Percentiles rank a stretch among this genome's conserved stretches.
phyloP scores from a whole-genome alignment of 1,140 invertebrate species.

The Plodia interpunctella region DNA sequence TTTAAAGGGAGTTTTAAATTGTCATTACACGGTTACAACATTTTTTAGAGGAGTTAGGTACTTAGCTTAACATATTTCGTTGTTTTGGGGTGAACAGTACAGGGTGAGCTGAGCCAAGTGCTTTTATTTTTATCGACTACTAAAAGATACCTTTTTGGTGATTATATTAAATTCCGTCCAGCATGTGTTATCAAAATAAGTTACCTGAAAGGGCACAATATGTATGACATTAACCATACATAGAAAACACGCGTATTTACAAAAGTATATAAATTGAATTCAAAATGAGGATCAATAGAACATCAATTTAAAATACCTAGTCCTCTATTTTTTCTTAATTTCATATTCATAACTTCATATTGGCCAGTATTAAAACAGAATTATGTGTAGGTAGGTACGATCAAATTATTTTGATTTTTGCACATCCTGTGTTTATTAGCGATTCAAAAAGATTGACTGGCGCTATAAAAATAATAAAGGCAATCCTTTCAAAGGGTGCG shows the following conservation, averaged over 20 bases:
- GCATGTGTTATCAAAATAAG: neutral
- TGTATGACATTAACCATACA: neutral
- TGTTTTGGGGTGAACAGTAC: conserved; percentile 23
- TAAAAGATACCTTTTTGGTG: too few relatives aligned
- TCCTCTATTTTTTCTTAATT: too few relatives aligned
- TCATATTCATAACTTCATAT: too few relatives aligned
- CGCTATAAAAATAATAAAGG: conserved; percentile 64
- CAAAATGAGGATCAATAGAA: too few relatives aligned
- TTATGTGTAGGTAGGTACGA: too few relatives aligned
- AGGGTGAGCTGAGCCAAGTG: too few relatives aligned
- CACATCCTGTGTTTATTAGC: conserved; percentile 25
- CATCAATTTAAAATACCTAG: too few relatives aligned
- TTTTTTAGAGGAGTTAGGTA: conserved; percentile 47
- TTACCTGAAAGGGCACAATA: too few relatives aligned
- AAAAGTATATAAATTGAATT: too few relatives aligned
- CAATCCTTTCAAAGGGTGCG: conserved; percentile 64
- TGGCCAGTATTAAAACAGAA: too few relatives aligned
- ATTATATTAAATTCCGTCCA: neutral
- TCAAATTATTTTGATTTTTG: too few relatives aligned
- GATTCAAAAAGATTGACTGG: conserved; percentile 36
- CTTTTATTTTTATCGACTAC: conserved; percentile 6
- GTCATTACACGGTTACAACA: conserved; percentile 59
- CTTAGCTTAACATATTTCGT: conserved; percentile 42
- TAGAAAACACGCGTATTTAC: conserved; percentile 1
- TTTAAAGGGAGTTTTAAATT: conserved; percentile 46